These are phyloP conservation scores for Oophaga sylvatica DNA, from an alignment of 2,797 vertebrate genomes.

Conservation along the genomic window DNA sequence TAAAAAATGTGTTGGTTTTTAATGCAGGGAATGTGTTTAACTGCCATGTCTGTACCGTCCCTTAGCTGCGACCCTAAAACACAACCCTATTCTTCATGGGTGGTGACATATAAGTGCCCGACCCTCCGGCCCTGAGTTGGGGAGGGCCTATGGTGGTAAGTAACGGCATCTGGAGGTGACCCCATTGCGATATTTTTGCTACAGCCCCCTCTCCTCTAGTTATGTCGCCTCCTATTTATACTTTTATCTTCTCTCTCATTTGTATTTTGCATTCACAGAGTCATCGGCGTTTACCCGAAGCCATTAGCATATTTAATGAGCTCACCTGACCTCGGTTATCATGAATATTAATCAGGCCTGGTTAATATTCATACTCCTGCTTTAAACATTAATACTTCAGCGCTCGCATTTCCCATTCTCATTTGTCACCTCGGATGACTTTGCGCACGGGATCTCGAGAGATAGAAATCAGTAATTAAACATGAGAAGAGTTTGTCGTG, in stretches of 20 bases:
- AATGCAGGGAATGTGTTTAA: background rate
- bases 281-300: background rate
- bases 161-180: background rate
- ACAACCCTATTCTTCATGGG: background rate
- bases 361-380: constrained; percentile 41
- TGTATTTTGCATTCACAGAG: background rate
- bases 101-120: background rate
- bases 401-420: background rate
- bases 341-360: constrained; percentile 27
- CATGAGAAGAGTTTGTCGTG: background rate
- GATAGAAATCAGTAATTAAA: constrained; percentile 24
- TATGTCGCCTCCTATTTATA: background rate
- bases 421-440: background rate
- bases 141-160: background rate
- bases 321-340: background rate
- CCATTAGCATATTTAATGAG: background rate
- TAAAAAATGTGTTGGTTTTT: too few relatives aligned
- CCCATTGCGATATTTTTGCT: background rate
- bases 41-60: background rate
- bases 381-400: constrained; percentile 21
- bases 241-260: background rate
- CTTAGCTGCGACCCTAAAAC: background rate
- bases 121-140: background rate
- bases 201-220: background rate
- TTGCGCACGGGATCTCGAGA: background rate